Conservation (phyloP, 2,797 vertebrate species). For the Ceyx erithaca region DNA sequence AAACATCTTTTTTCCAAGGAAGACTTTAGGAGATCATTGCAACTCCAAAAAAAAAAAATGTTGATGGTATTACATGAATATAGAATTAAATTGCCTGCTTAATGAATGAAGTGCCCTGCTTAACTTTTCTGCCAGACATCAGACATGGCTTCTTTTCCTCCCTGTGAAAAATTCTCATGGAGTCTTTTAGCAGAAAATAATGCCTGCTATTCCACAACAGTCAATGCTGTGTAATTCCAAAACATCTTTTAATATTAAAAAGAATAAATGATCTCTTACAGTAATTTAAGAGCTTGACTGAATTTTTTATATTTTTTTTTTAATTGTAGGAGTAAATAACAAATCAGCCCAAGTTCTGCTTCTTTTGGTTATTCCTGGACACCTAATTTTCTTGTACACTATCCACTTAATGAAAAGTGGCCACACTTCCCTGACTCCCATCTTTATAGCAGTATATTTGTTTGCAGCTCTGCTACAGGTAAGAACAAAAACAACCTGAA, state of each 20-base stretch:
- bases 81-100: background rate
- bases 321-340: slow-evolving; percentile 88
- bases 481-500: slow-evolving; percentile 52
- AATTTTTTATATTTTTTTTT: background rate
- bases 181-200: background rate
- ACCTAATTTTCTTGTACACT: slow-evolving; percentile 93
- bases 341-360: slow-evolving; percentile 94
- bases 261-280: background rate
- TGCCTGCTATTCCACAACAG: background rate
- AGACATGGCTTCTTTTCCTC: background rate
- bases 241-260: background rate
- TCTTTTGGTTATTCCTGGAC: slow-evolving; percentile 90
- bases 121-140: background rate
- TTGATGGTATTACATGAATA: background rate
- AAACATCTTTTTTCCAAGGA: background rate
- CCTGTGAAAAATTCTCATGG: background rate
- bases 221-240: background rate
- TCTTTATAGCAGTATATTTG: slow-evolving; percentile 91
- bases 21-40: background rate
- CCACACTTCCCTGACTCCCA: slow-evolving; percentile 91
- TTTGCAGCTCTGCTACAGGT: slow-evolving; percentile 94
- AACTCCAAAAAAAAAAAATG: background rate
- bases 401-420: slow-evolving; percentile 97
- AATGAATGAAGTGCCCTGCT: background rate
- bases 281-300: background rate